Conservation (phyloP, 2,797 vertebrate species). For the Gymnoscopelus microlampas region DNA sequence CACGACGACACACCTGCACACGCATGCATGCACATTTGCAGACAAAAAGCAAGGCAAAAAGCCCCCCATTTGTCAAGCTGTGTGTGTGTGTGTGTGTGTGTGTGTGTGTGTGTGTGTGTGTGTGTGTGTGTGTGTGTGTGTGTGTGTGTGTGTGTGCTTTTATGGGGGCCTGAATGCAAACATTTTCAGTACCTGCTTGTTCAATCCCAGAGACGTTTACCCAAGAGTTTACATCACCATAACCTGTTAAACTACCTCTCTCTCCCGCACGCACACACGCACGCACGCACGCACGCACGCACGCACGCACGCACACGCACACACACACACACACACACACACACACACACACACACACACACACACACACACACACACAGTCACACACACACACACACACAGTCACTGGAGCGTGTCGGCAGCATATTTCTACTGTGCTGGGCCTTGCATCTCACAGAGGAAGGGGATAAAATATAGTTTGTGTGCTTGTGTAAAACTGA, state of each 20-base stretch:
- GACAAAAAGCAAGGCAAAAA: too few species aligned
- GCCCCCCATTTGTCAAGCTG: neutral
- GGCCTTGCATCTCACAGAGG: neutral
- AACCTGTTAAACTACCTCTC: neutral
- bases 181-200: neutral
- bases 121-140: neutral
- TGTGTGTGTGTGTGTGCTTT: neutral
- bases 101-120: neutral
- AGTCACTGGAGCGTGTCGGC: neutral
- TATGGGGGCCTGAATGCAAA: neutral
- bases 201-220: neutral
- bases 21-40: too few species aligned
- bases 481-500: neutral
- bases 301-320: neutral
- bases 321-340: constrained; percentile 8
- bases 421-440: constrained; percentile 3
- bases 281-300: neutral
- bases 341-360: neutral
- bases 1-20: too few species aligned
- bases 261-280: neutral
- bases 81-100: neutral
- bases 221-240: constrained; percentile 5
- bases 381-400: neutral
- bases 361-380: neutral
- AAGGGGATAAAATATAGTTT: neutral